Percentiles rank a stretch among this genome's conserved stretches.
These are phyloP conservation scores for Pristionchus maxplancki DNA, from an alignment of 2,888 invertebrate species.

Conservation along the genomic window DNA sequence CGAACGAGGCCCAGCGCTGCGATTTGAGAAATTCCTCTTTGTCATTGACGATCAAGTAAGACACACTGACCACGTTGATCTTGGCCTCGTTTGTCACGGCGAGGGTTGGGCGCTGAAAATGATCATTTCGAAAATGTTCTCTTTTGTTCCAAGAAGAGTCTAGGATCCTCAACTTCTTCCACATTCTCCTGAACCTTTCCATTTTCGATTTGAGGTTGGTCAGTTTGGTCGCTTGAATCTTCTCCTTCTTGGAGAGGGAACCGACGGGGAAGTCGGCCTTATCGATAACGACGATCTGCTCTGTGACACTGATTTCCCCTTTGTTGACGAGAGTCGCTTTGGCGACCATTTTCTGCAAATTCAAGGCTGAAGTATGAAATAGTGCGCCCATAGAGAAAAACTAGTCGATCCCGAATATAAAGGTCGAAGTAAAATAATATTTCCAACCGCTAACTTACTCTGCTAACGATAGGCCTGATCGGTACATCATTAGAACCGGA, in stretches of 20 bases:
- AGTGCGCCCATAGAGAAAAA: no score
- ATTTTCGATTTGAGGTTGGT: not conserved
- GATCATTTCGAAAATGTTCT: not conserved
- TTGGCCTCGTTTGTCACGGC: not conserved
- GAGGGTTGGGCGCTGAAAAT: not conserved
- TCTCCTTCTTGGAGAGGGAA: not conserved
- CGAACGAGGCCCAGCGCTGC: not conserved
- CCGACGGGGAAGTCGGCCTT: not conserved
- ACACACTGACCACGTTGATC: not conserved
- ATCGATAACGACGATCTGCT: not conserved
- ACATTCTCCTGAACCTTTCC: not conserved
- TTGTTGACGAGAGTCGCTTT: not conserved
- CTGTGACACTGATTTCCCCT: not conserved
- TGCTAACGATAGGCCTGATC: not conserved
- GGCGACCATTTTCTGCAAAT: not conserved
- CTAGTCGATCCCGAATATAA: not conserved
- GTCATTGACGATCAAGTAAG: not conserved
- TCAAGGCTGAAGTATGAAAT: no score
- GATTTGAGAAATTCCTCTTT: not conserved
- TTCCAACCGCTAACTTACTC: no score
- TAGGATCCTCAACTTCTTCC: not conserved
- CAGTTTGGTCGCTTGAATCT: not conserved
- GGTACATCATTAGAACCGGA: not conserved
- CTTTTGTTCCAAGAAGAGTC: not conserved
- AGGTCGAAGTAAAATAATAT: not conserved